Base-by-base conservation (phyloP, 2,888 invertebrate species). In the Branchinecta sandiegonensis region DNA sequence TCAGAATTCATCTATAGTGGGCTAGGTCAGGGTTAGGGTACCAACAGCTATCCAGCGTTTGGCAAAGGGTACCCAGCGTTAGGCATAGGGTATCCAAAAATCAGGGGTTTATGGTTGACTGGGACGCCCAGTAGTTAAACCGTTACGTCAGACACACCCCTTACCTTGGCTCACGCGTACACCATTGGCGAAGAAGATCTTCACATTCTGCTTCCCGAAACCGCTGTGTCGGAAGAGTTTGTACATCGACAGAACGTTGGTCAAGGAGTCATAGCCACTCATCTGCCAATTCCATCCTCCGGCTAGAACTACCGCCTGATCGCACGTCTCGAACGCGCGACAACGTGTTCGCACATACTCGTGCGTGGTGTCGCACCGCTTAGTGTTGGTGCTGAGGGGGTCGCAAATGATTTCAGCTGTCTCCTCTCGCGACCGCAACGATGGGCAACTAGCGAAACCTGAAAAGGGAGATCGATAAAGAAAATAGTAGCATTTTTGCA, bases 101-200 rank as follows among this genome's bases (percentile, higher is more conserved):
- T n/a, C n/a, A n/a, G n/a, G n/a, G n/a, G n/a, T n/a, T n/a, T n/a
- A n/a, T n/a, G n/a, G n/a, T n/a, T n/a, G n/a, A n/a, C n/a, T n/a
- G n/a, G n/a, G n/a, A n/a, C 5, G 37, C 37, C 37, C 37, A 37
- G 37, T 5, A 2, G 6, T 4, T 37, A 37, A 37, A 37, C 37
- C 37, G 6, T 37, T 37, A 37, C 6, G 0, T 37, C 37, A 37
- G 2, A 37, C 37, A 37, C 37, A 37, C 37, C 12, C 68, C 74
- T 74, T 73, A 77, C 77, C 74, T 71, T 73, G 71, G n/a, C 76
- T 71, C 13, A 74, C 74, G 37, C 73, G 71, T 6, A 77, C 74
- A 66, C 81, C 81, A 71, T 81, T 81, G 48, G 80, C 80, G 72
- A 77, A 81, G 75, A 81, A 82, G 8, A 79, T 76, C 73, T 80